Evolutionary conservation across 2,113 vertebrate species (phyloP).

Genomic region (Microcebus jonahi): DNA sequence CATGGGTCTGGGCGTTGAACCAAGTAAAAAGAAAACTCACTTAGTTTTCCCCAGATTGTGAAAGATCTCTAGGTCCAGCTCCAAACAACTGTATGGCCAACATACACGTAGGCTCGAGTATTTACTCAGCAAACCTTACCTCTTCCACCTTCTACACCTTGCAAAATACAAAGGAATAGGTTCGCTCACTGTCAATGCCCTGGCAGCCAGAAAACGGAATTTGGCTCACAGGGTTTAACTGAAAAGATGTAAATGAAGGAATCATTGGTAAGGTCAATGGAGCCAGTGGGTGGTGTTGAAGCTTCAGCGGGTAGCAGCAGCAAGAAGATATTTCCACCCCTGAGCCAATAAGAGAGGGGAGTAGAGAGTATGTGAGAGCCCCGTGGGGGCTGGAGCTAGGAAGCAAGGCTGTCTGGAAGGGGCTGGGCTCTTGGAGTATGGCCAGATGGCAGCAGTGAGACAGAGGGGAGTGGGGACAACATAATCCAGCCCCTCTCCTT

Average conservation of each 20-base stretch:
- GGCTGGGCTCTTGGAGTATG: background rate
- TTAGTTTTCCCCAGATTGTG: conserved; percentile 30
- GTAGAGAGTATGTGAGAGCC: background rate
- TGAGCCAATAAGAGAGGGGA: background rate
- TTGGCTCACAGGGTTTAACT: background rate
- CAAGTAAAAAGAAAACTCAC: conserved; percentile 43
- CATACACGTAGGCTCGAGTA: background rate
- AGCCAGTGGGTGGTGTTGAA: background rate
- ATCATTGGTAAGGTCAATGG: background rate
- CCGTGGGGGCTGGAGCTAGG: background rate
- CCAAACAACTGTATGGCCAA: background rate
- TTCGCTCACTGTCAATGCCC: background rate
- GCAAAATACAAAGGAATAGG: background rate
- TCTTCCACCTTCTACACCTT: background rate
- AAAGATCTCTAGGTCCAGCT: conserved; percentile 13
- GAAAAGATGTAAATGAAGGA: background rate
- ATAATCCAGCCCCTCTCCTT: background rate
- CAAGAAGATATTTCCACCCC: background rate
- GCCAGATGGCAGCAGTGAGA: background rate
- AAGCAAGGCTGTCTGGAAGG: background rate
- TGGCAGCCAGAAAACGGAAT: conserved; percentile 13
- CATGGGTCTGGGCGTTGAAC: conserved; percentile 23
- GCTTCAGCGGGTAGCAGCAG: background rate
- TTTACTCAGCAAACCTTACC: background rate
- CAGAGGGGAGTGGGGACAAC: background rate